Evolutionary conservation across 2,113 vertebrate species (phyloP), one percentile per base, ranked within the genome.

Genomic region (Anolis carolinensis): DNA sequence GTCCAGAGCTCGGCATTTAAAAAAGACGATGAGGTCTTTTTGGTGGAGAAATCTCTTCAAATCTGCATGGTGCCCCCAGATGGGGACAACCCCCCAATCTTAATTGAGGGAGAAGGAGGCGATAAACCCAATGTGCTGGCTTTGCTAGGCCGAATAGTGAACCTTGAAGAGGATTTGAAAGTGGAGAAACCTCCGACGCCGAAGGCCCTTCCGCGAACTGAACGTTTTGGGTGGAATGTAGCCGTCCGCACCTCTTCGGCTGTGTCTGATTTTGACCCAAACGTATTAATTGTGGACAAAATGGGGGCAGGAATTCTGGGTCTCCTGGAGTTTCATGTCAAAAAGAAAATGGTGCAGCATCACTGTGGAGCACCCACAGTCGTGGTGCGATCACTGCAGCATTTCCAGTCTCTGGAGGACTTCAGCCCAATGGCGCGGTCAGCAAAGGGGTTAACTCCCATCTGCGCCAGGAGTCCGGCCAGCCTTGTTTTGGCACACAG

Each of bases 291-390:
- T 16, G 10, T 63, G 16, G n/a, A 48, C 16, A 52, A 39, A 10
- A 39, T 87, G 80, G 74, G 63, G 1, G 30, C 59, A 1, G n/a
- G 71, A 62, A 50, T 67, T 4, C 7, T 63, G 52, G 32, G 4
- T 9, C 50, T 44, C 52, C 67, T 87, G 23, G 86, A 87, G 32
- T 72, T 78, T 14, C 86, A 83, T 3, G 7, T 83, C 74, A 83
- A 83, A 59, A 87, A 87, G 81, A 87, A 87, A 79, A 87, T 83
- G 81, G 74, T 87, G 18, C 80, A 87, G 74, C 18, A 52, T n/a
- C 81, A 32, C 7, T 87, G 86, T 44, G 74, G 65, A 0, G 13
- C 77, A 3, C 80, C 81, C 50, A 62, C 62, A 1, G 16, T 83
- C 2, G 74, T 83, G 1, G 9, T 23, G 36, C 44, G 68, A 11